Percentiles rank a stretch among this genome's conserved stretches.
These are phyloP conservation scores for Gastracanthus pulcherrimus DNA, from an alignment of 2,888 invertebrate genomes.

Conservation along the genomic window DNA sequence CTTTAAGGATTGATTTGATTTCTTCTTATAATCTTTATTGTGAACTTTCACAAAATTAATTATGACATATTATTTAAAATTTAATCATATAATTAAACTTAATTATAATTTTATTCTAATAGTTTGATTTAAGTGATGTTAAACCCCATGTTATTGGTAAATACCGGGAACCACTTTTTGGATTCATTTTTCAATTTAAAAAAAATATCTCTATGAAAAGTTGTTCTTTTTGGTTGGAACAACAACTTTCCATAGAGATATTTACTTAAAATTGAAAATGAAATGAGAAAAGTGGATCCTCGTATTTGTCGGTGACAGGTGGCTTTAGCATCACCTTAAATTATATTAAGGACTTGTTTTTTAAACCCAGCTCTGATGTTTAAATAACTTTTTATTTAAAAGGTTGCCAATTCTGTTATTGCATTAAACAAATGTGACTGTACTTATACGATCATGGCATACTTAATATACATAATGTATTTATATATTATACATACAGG, in stretches of 20 bases:
- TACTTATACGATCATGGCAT: slow-evolving; percentile 55
- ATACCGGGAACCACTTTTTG: too few relatives aligned
- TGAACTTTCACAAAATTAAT: too few relatives aligned
- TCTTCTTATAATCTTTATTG: not conserved
- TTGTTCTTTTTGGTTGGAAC: too few relatives aligned
- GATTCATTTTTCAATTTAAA: too few relatives aligned
- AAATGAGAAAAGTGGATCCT: too few relatives aligned
- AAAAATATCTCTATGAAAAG: too few relatives aligned
- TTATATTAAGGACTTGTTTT: not conserved
- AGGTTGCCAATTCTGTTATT: slow-evolving; percentile 17
- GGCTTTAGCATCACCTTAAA: too few relatives aligned
- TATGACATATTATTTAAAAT: not conserved
- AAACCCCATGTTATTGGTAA: too few relatives aligned
- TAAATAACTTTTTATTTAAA: slow-evolving; percentile 5
- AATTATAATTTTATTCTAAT: not conserved
- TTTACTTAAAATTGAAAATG: too few relatives aligned
- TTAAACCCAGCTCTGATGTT: slow-evolving; percentile 41
- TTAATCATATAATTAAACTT: not conserved
- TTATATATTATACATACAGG: slow-evolving; percentile 60
- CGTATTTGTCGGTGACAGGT: too few relatives aligned
- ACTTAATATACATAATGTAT: slow-evolving; percentile 61
- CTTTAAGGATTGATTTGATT: slow-evolving; percentile 6
- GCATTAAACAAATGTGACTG: slow-evolving; percentile 20
- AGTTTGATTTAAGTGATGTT: not conserved
- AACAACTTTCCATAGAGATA: too few relatives aligned